A percentile compares a stretch with the other conserved stretches of the same genome.
phyloP scores from a whole-genome alignment of 2,113 vertebrate species.

The Dromaius novaehollandiae region DNA sequence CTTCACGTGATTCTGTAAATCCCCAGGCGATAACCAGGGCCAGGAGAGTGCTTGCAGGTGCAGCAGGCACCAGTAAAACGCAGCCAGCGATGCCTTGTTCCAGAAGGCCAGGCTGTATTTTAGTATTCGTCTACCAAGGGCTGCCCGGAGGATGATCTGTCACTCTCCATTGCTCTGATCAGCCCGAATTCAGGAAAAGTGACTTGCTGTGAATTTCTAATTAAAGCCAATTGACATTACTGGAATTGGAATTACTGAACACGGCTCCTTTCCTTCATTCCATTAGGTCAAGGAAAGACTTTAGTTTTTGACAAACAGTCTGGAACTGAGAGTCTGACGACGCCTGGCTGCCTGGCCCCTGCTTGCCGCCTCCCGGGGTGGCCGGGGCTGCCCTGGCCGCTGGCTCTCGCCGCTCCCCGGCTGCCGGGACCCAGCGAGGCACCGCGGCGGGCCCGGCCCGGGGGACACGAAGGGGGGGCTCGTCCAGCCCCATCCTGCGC shows the following conservation, averaged over 20 bases:
- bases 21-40: neutral
- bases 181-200: neutral
- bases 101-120: neutral
- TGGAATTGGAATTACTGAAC: neutral
- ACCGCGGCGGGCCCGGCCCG: no score
- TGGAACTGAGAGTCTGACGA: neutral
- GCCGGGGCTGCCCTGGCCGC: accelerated
- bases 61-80: neutral
- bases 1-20: neutral
- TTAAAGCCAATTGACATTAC: neutral
- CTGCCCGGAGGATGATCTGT: neutral
- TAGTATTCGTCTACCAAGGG: neutral
- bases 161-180: neutral
- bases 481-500: neutral
- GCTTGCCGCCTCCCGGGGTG: neutral
- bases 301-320: neutral
- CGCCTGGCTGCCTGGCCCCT: no score
- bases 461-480: no score
- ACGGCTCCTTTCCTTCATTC: neutral
- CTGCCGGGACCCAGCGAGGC: accelerated
- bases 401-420: accelerated
- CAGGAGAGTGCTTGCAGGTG: neutral
- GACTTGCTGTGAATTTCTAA: neutral
- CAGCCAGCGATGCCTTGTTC: neutral
- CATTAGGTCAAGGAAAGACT: no score